Evolutionary conservation across 2,888 invertebrate species (phyloP).

Genomic region (Smittia sp.): DNA sequence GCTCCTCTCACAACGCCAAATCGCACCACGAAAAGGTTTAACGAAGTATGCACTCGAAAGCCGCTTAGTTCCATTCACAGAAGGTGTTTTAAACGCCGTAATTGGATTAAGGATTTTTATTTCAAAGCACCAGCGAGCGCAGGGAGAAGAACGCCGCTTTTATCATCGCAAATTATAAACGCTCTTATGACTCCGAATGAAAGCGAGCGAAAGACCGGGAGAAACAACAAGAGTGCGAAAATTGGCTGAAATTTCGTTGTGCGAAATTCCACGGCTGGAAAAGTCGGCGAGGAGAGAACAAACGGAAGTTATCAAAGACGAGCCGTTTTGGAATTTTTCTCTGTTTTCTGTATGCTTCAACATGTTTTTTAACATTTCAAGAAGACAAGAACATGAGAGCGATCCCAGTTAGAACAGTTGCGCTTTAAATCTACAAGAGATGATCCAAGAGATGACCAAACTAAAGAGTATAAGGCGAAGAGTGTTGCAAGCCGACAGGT

Average conservation of each 20-base stretch:
- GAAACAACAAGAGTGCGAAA: constrained; percentile 26
- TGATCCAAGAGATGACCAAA: too few species aligned
- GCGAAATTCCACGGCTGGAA: constrained; percentile 21
- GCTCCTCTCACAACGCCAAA: not conserved
- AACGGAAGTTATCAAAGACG: constrained; percentile 25
- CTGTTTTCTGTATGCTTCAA: not conserved
- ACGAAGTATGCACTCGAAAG: constrained; percentile 39
- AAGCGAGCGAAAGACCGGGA: not conserved
- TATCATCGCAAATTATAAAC: constrained; percentile 32
- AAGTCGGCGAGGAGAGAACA: not conserved
- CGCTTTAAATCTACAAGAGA: too few species aligned
- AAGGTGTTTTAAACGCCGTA: constrained; percentile 38
- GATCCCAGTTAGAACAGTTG: too few species aligned
- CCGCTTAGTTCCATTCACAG: constrained; percentile 38
- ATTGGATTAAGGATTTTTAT: constrained; percentile 37
- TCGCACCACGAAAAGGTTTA: constrained; percentile 36
- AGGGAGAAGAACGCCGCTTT: not conserved
- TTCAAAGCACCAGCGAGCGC: not conserved
- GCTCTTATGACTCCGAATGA: constrained; percentile 22
- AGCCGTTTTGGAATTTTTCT: not conserved
- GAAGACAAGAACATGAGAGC: not conserved
- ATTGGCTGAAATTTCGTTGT: constrained; percentile 27
- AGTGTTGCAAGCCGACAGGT: too few species aligned
- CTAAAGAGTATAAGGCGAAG: too few species aligned
- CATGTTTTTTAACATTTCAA: not conserved